Evolutionary conservation across 2,797 vertebrate species (phyloP).

Genomic region (Cynopterus sphinx): DNA sequence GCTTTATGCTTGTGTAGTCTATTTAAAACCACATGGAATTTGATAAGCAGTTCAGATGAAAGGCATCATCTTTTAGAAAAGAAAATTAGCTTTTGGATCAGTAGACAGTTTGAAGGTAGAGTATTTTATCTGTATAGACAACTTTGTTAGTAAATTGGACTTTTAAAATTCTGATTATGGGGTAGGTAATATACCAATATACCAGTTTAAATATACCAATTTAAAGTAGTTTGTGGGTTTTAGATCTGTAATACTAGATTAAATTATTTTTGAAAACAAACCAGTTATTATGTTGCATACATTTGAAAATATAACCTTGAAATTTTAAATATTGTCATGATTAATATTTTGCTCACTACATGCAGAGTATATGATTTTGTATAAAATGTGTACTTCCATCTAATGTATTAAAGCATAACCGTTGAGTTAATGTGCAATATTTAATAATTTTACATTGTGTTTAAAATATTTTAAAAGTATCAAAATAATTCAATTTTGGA

Average conservation of each 20-base stretch:
- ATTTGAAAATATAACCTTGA: conserved; percentile 12
- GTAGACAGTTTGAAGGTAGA: not conserved
- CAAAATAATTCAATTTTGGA: conserved; percentile 29
- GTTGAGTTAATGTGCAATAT: not conserved
- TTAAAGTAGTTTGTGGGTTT: conserved; percentile 9
- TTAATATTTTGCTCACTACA: conserved; percentile 17
- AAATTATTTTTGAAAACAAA: conserved; percentile 57
- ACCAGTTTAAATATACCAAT: not conserved
- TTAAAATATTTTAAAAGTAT: conserved; percentile 42
- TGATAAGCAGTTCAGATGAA: conserved; percentile 40
- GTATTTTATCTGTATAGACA: conserved; percentile 29
- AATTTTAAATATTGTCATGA: conserved; percentile 51
- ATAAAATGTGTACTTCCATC: conserved; percentile 14
- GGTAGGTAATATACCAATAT: not conserved
- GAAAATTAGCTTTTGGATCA: not conserved
- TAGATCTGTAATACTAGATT: conserved; percentile 26
- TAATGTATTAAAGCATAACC: not conserved
- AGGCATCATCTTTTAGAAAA: conserved; percentile 23
- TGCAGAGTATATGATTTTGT: not conserved
- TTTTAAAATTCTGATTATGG: conserved; percentile 23
- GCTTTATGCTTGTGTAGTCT: not conserved
- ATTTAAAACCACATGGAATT: not conserved
- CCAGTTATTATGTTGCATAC: not conserved
- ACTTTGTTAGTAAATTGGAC: not conserved
- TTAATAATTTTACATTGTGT: not conserved